A percentile compares a stretch with the other conserved stretches of the same genome.
phyloP scores from a whole-genome alignment of 2,888 invertebrate genomes.

The Crioceris asparagi region DNA sequence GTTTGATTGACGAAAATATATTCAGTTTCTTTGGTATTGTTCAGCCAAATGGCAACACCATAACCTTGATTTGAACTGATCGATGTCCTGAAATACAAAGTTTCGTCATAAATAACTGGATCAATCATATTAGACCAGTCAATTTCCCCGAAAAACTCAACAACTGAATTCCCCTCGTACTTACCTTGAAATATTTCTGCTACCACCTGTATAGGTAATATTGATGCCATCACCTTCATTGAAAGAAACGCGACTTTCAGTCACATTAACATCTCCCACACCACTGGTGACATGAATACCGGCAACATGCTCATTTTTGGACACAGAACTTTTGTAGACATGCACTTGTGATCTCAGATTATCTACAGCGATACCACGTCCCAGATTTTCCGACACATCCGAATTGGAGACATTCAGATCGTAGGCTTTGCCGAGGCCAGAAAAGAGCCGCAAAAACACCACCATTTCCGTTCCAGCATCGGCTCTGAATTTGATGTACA shows the following conservation, averaged over 20 bases:
- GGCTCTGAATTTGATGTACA: slow-evolving; percentile 70
- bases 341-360: slow-evolving; percentile 84
- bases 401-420: slow-evolving; percentile 83
- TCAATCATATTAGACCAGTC: too few species aligned
- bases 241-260: slow-evolving; percentile 77
- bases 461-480: slow-evolving; percentile 60
- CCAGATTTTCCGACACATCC: slow-evolving; percentile 78
- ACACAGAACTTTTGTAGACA: slow-evolving; percentile 70
- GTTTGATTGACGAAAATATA: slow-evolving; percentile 76
- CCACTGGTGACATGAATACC: slow-evolving; percentile 86
- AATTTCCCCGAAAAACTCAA: too few species aligned
- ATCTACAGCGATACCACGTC: slow-evolving; percentile 89
- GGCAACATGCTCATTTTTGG: slow-evolving; percentile 80
- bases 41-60: slow-evolving; percentile 83
- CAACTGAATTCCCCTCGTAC: too few species aligned
- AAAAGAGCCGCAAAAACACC: slow-evolving; percentile 68
- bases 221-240: slow-evolving; percentile 94
- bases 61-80: slow-evolving; percentile 81
- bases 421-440: slow-evolving; percentile 66
- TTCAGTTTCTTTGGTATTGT: slow-evolving; percentile 69
- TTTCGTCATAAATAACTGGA: too few species aligned
- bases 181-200: slow-evolving; percentile 81
- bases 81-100: too few species aligned
- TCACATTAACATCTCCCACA: slow-evolving; percentile 88
- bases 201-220: slow-evolving; percentile 90